Conservation (phyloP, 2,113 vertebrate genomes). For the Tachycineta bicolor region DNA sequence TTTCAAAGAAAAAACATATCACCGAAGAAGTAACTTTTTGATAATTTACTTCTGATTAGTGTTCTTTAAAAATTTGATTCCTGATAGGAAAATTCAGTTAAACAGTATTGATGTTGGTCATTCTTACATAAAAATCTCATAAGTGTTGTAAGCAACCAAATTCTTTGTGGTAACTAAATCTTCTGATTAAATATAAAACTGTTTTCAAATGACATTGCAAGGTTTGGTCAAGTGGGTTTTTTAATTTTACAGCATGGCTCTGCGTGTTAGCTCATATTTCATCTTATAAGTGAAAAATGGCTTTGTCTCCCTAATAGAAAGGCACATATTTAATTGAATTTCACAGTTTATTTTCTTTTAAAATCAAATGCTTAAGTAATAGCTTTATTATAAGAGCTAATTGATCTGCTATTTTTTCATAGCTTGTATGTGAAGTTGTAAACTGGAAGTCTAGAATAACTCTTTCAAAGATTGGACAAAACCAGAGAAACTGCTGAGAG, state of each 20-base stretch:
- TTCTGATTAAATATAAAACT: not conserved
- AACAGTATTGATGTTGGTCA: not conserved
- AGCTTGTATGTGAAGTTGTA: not conserved
- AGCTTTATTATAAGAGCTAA: not conserved
- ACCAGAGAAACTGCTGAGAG: not conserved
- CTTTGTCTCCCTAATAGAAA: not conserved
- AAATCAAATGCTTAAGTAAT: not conserved
- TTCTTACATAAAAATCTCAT: not conserved
- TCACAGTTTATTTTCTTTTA: not conserved
- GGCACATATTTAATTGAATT: not conserved
- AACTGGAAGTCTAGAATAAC: not conserved
- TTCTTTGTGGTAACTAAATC: not conserved
- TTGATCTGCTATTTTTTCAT: not conserved
- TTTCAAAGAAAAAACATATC: not conserved
- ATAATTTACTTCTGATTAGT: not conserved
- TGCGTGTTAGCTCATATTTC: fast-evolving
- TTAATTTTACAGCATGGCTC: not conserved
- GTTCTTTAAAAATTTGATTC: not conserved
- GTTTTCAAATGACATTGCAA: not conserved
- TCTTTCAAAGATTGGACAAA: not conserved
- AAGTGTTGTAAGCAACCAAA: not conserved
- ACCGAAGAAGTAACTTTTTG: not conserved
- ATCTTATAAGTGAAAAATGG: not conserved
- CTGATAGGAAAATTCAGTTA: not conserved
- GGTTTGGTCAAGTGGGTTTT: not conserved